Conservation (phyloP, 2,113 vertebrate genomes). For the Cacatua alba region DNA sequence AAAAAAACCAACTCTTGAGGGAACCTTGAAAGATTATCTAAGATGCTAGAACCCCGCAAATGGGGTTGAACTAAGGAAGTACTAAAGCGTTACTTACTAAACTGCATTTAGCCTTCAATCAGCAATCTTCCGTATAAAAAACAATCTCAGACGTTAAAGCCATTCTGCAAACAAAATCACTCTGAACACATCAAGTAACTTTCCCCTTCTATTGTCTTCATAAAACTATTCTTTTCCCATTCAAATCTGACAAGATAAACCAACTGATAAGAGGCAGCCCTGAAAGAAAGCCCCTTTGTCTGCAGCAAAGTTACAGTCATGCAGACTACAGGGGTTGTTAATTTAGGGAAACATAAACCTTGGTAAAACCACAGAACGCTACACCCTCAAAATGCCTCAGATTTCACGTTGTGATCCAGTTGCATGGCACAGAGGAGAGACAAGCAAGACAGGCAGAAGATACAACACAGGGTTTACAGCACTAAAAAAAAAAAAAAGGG, state of each 20-base stretch:
- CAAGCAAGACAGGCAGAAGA: neutral
- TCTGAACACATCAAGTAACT: neutral
- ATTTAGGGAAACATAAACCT: neutral
- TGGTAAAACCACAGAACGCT: neutral
- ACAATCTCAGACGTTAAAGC: neutral
- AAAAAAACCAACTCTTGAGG: neutral
- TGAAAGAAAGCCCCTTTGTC: conserved; percentile 11
- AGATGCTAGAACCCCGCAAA: neutral
- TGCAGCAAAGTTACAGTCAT: neutral
- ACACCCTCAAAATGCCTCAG: neutral
- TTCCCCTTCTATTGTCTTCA: neutral
- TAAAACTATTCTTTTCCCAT: neutral
- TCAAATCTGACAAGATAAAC: conserved; percentile 28
- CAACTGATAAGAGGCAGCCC: neutral
- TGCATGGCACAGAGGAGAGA: neutral
- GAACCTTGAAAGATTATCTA: neutral
- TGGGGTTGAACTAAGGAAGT: neutral
- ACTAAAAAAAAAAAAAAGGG: neutral
- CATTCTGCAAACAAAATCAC: neutral
- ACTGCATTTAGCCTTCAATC: neutral
- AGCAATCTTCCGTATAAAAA: neutral
- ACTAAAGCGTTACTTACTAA: neutral
- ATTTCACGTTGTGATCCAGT: neutral
- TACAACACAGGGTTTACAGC: neutral
- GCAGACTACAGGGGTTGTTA: neutral